These are phyloP conservation scores for Orius insidiosus DNA, from an alignment of 1,140 invertebrate species.

Conservation along the genomic window DNA sequence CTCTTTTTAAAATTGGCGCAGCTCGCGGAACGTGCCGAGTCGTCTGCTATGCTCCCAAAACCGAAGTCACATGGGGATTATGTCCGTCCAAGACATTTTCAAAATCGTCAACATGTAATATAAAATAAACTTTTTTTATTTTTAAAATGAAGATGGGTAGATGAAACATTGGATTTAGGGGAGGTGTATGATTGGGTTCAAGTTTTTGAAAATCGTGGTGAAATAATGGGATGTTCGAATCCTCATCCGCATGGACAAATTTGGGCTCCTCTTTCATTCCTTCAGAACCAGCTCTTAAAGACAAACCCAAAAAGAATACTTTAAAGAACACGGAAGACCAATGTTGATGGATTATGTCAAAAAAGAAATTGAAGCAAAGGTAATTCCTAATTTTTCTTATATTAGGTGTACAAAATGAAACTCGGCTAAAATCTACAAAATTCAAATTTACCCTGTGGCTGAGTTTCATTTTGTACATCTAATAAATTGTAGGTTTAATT, in stretches of 20 bases:
- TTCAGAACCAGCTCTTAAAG: constrained; percentile 67
- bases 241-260: constrained; percentile 96
- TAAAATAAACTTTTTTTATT: too few relatives aligned
- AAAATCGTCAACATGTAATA: constrained; percentile 67
- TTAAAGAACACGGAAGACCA: constrained; percentile 45
- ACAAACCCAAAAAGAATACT: constrained; percentile 63
- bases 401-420: too few relatives aligned
- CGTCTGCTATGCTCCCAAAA: constrained; percentile 94
- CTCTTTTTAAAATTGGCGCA: constrained; percentile 56
- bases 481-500: too few relatives aligned
- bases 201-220: constrained; percentile 93
- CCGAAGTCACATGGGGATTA: constrained; percentile 78
- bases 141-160: constrained; percentile 71
- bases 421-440: too few relatives aligned
- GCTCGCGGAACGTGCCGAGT: constrained; percentile 84
- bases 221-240: constrained; percentile 96
- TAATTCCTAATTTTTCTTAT: too few relatives aligned
- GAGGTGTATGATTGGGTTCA: constrained; percentile 82
- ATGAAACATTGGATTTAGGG: constrained; percentile 59
- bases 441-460: too few relatives aligned
- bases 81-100: constrained; percentile 61
- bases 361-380: constrained; percentile 55
- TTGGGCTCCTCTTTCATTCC: constrained; percentile 85
- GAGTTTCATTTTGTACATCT: too few relatives aligned
- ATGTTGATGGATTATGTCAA: constrained; percentile 72